phyloP scores from a whole-genome alignment of 2,888 invertebrate species.

The Mesorhabditis spiculigera region DNA sequence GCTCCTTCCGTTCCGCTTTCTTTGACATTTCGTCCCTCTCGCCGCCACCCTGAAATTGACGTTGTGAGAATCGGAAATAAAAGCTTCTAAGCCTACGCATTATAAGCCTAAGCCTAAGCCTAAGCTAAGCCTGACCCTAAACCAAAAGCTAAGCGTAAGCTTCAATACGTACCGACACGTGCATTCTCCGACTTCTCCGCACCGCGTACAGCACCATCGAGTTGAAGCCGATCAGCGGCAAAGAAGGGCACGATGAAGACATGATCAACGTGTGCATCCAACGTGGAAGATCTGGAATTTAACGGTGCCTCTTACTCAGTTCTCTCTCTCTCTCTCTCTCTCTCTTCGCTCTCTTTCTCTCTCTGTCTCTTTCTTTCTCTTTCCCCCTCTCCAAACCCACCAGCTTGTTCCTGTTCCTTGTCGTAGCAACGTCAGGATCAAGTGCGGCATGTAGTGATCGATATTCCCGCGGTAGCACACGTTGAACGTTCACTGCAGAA shows the following conservation, averaged over 20 bases:
- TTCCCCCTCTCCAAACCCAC: neutral
- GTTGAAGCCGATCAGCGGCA: slow-evolving; percentile 52
- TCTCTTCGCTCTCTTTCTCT: neutral
- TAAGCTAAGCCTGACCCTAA: too few relatives aligned
- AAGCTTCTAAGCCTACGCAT: too few relatives aligned
- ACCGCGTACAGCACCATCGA: slow-evolving; percentile 54
- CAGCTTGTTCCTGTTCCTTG: slow-evolving; percentile 23
- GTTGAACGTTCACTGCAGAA: slow-evolving; percentile 47
- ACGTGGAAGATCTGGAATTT: slow-evolving; percentile 40
- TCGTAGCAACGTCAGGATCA: slow-evolving; percentile 34
- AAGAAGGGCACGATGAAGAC: slow-evolving; percentile 54
- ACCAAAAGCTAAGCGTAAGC: too few relatives aligned
- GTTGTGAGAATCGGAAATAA: too few relatives aligned
- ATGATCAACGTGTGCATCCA: slow-evolving; percentile 49
- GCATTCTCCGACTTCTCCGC: slow-evolving; percentile 31
- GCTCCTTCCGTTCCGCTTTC: slow-evolving; percentile 40
- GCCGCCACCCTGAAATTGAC: slow-evolving; percentile 32
- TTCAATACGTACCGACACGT: slow-evolving; percentile 20
- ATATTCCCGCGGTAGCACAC: slow-evolving; percentile 50
- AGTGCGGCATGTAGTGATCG: slow-evolving; percentile 43
- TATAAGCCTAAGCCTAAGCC: too few relatives aligned
- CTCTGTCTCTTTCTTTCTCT: neutral
- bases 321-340: neutral
- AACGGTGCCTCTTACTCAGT: neutral
- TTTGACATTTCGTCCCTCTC: slow-evolving; percentile 39